phyloP scores from a whole-genome alignment of 2,797 vertebrate species.

The Spheniscus humboldti region DNA sequence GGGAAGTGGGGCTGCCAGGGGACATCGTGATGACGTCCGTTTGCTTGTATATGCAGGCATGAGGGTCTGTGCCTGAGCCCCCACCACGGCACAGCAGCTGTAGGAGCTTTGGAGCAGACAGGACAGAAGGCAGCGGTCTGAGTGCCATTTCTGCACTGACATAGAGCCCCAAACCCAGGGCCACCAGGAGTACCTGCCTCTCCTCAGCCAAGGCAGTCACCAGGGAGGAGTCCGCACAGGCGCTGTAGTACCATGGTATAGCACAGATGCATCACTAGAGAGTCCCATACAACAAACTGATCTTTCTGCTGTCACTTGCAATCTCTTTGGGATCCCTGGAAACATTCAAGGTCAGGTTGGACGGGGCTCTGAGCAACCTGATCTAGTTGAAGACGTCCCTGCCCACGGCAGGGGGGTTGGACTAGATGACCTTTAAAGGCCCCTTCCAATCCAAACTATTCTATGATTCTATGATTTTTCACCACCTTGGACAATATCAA shows the following conservation, averaged over 20 bases:
- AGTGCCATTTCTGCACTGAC: not conserved
- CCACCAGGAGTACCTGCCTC: not conserved
- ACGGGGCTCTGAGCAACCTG: no score
- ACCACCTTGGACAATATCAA: not conserved
- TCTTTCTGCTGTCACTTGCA: not conserved
- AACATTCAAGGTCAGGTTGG: no score
- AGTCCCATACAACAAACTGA: not conserved
- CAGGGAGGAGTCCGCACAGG: not conserved
- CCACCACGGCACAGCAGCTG: rapidly evolving
- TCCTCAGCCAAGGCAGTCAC: not conserved
- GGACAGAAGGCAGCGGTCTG: not conserved
- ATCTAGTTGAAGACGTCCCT: no score
- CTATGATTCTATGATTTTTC: not conserved
- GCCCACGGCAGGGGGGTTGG: no score
- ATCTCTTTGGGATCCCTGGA: not conserved
- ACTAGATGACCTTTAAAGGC: no score
- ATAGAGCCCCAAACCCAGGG: not conserved
- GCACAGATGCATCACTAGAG: not conserved
- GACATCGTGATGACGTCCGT: not conserved
- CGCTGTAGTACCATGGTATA: not conserved
- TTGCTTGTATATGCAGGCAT: not conserved
- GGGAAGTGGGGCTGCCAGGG: not conserved
- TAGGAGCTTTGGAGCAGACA: not conserved
- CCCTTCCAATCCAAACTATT: no score
- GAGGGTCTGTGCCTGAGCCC: not conserved